These are phyloP conservation scores for Diachasma alloeum DNA, from an alignment of 1,140 invertebrate genomes.

Conservation along the genomic window DNA sequence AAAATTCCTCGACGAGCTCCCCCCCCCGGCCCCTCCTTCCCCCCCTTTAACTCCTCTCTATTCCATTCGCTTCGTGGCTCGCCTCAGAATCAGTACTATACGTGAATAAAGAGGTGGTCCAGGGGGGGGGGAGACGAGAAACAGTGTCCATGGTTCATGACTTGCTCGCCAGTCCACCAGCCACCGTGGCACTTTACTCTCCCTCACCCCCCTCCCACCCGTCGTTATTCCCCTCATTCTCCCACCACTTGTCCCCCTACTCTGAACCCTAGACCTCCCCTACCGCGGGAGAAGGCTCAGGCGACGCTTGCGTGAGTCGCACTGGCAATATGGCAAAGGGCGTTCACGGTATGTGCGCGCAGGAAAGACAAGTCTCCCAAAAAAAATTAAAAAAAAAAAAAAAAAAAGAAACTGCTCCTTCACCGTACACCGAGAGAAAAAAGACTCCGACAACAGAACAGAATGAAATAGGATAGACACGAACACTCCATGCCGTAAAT, in stretches of 20 bases:
- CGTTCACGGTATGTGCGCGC: constrained; percentile 34
- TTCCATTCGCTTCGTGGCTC: constrained; percentile 12
- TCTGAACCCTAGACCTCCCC: neutral
- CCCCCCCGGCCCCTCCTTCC: neutral
- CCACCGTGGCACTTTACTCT: constrained; percentile 58
- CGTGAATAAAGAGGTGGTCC: neutral
- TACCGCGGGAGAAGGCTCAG: neutral
- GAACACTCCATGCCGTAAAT: too few species aligned
- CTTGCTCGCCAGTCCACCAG: constrained; percentile 55
- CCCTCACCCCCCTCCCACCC: constrained; percentile 16
- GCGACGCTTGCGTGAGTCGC: constrained; percentile 32
- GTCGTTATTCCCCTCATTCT: neutral
- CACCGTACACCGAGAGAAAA: neutral
- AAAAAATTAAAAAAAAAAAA: neutral
- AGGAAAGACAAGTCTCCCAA: neutral
- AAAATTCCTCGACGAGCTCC: constrained; percentile 59
- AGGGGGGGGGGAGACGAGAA: constrained; percentile 29
- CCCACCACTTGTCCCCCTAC: neutral
- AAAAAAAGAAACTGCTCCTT: neutral
- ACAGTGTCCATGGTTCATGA: constrained; percentile 48
- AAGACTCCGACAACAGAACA: neutral
- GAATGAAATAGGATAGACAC: too few species aligned
- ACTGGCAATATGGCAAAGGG: constrained; percentile 37
- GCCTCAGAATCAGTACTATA: neutral
- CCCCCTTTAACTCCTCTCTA: neutral